These are phyloP conservation scores for Pocillopora damicornis DNA, from an alignment of 64 coral and sea anemone genomes.

Conservation along the genomic window DNA sequence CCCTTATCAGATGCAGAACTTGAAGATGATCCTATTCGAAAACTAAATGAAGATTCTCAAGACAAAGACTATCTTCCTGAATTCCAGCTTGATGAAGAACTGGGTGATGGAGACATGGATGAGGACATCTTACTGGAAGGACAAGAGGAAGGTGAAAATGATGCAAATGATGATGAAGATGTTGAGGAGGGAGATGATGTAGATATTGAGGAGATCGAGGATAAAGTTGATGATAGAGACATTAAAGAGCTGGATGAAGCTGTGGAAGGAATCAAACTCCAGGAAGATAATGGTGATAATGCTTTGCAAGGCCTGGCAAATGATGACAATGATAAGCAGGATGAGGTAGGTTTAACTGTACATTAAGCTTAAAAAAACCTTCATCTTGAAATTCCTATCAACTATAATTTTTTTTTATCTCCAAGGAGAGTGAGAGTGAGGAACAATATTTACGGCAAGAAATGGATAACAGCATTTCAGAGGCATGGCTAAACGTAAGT, in stretches of 20 bases:
- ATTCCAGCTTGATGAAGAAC: slow-evolving; percentile 67
- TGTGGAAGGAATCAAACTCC: slow-evolving; percentile 41
- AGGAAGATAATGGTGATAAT: slow-evolving; percentile 40
- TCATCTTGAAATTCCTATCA: neutral
- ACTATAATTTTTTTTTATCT: neutral
- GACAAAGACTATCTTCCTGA: slow-evolving; percentile 63
- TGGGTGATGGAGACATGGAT: slow-evolving; percentile 45
- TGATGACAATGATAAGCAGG: neutral
- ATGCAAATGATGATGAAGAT: slow-evolving; percentile 17
- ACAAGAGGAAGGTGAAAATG: slow-evolving; percentile 43
- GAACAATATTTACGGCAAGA: slow-evolving; percentile 69
- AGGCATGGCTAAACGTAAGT: slow-evolving; percentile 92
- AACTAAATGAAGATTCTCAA: slow-evolving; percentile 53
- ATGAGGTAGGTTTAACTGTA: neutral
- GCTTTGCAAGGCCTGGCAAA: neutral
- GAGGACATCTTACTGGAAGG: slow-evolving; percentile 37
- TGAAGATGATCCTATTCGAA: slow-evolving; percentile 64
- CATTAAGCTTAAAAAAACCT: neutral
- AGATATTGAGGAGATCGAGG: slow-evolving; percentile 31
- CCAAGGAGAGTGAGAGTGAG: slow-evolving; percentile 51
- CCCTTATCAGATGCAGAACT: slow-evolving; percentile 8
- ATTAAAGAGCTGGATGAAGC: slow-evolving; percentile 17
- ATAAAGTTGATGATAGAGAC: slow-evolving; percentile 2
- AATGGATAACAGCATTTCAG: slow-evolving; percentile 95
- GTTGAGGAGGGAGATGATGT: slow-evolving; percentile 32